A percentile compares a stretch with the other conserved stretches of the same genome.
Conservation (phyloP, 2,113 vertebrate genomes). For the Andinoacara biseriatus region DNA sequence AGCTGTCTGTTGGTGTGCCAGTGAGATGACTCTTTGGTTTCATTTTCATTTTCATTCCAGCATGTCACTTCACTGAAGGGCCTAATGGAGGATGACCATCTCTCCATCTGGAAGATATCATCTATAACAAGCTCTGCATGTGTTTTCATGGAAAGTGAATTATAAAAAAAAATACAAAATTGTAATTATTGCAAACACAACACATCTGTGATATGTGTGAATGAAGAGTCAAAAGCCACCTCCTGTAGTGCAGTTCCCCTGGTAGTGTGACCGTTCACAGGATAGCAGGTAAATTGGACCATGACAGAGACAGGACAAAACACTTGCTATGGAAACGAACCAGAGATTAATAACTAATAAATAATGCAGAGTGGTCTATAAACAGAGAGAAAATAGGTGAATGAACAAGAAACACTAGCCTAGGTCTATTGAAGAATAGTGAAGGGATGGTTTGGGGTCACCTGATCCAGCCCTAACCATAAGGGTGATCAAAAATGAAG, state of each 20-base stretch:
- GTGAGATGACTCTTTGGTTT: conserved; percentile 30
- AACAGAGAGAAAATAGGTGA: too few species aligned
- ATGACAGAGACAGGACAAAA: too few species aligned
- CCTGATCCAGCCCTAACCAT: too few species aligned
- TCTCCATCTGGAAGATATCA: not conserved
- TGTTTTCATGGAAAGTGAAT: not conserved
- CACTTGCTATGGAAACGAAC: too few species aligned
- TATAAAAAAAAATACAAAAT: not conserved
- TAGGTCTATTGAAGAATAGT: too few species aligned
- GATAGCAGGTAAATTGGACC: not conserved
- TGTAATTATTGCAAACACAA: not conserved
- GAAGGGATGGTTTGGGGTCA: too few species aligned
- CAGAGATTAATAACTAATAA: too few species aligned
- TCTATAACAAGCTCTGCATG: not conserved
- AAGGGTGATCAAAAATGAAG: too few species aligned
- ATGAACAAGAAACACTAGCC: too few species aligned
- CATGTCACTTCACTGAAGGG: conserved; percentile 17
- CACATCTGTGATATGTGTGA: not conserved
- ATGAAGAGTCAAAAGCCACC: too few species aligned
- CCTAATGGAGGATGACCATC: conserved; percentile 8
- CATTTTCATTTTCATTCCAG: conserved; percentile 4
- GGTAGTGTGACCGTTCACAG: not conserved
- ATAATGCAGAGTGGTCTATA: too few species aligned
- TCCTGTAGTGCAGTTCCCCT: too few species aligned
- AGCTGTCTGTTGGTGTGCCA: conserved; percentile 19